These are phyloP conservation scores for Epinotia nisella DNA, from an alignment of 2,888 invertebrate species.

Conservation along the genomic window DNA sequence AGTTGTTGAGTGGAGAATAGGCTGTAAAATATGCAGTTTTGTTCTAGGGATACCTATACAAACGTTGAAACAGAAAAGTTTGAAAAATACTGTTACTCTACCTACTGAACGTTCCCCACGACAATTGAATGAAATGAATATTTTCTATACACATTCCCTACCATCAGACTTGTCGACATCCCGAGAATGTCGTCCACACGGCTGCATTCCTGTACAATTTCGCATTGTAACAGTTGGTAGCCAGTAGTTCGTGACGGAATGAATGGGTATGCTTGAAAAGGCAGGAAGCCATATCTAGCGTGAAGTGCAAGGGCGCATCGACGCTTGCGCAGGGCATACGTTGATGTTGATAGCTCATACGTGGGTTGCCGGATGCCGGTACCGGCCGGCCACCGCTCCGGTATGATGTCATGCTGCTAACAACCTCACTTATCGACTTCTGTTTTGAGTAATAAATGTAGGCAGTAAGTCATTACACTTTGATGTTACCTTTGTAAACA, in stretches of 20 bases:
- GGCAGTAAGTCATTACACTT: constrained; percentile 17
- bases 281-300: constrained; percentile 64
- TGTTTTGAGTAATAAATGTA: constrained; percentile 32
- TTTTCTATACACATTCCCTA: background rate
- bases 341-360: constrained; percentile 21
- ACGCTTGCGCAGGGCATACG: constrained; percentile 48
- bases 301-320: constrained; percentile 70
- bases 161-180: background rate
- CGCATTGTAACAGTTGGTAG: constrained; percentile 58
- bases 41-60: background rate
- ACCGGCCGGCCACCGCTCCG: constrained; percentile 25
- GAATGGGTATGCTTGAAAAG: constrained; percentile 70
- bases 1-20: background rate
- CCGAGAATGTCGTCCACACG: constrained; percentile 41
- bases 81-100: no score
- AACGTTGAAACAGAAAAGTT: background rate
- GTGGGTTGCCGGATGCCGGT: constrained; percentile 40
- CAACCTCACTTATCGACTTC: constrained; percentile 49
- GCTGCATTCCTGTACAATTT: constrained; percentile 53
- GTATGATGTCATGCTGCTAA: constrained; percentile 51
- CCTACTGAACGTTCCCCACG: no score
- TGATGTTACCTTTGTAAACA: background rate
- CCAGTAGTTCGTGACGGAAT: constrained; percentile 66
- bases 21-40: background rate
- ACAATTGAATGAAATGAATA: no score